A percentile compares a stretch with the other conserved stretches of the same genome.
phyloP scores from a whole-genome alignment of 2,113 vertebrate genomes.

The Halichoerus grypus region DNA sequence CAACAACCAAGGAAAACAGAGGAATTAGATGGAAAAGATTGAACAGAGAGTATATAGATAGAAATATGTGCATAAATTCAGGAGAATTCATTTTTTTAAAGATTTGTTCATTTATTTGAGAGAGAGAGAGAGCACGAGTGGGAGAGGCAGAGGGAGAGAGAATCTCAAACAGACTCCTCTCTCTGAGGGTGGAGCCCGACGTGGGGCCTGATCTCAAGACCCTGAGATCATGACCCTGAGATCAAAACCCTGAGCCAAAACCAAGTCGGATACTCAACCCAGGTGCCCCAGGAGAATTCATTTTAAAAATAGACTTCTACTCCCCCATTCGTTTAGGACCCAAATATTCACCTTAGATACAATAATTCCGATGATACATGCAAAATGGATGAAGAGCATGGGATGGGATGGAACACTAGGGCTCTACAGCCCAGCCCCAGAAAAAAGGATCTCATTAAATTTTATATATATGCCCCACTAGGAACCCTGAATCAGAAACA shows the following conservation, averaged over 20 bases:
- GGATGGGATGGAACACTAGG: background rate
- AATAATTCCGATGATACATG: background rate
- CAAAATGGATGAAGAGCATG: background rate
- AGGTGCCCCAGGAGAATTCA: background rate
- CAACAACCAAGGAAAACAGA: background rate
- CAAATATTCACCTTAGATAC: background rate
- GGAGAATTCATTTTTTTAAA: background rate
- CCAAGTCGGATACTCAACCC: background rate
- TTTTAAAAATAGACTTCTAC: background rate
- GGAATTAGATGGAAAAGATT: background rate
- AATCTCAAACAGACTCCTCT: background rate
- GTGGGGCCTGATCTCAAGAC: background rate
- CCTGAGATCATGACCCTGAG: background rate
- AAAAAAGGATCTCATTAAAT: background rate
- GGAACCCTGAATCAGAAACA: background rate
- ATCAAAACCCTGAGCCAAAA: background rate
- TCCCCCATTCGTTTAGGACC: background rate
- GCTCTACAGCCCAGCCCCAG: background rate
- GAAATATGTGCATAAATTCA: background rate
- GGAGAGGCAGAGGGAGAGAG: background rate
- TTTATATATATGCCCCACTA: background rate
- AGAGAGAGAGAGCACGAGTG: background rate
- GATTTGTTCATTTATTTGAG: background rate
- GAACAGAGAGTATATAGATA: background rate
- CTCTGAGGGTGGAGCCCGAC: background rate